Evolutionary conservation across 2,113 vertebrate genomes (phyloP).

Genomic region (Lynx canadensis): DNA sequence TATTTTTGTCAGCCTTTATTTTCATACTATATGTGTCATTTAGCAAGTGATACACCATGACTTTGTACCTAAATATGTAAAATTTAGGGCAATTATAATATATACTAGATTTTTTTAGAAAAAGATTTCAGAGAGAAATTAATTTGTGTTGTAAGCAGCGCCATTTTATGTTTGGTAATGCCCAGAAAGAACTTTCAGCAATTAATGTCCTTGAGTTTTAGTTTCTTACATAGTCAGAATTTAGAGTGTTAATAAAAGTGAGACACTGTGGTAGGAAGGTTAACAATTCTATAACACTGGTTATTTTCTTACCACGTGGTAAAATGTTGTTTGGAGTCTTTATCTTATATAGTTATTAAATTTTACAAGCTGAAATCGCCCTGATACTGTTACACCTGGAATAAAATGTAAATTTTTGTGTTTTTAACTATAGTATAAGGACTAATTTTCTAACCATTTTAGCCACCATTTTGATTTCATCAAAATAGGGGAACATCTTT

Average conservation of each 20-base stretch:
- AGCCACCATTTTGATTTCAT: conserved; percentile 30
- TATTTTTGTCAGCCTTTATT: background rate
- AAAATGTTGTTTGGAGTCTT: conserved; percentile 39
- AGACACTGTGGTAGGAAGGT: background rate
- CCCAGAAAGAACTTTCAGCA: conserved; percentile 19
- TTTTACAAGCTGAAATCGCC: conserved; percentile 18
- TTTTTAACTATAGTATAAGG: background rate
- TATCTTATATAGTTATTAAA: background rate
- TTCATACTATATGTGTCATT: background rate
- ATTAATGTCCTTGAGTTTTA: background rate
- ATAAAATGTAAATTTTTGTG: background rate
- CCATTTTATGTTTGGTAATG: background rate
- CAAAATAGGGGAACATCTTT: background rate
- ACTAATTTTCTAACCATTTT: background rate
- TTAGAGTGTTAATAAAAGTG: conserved; percentile 27
- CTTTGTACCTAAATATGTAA: background rate
- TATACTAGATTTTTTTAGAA: background rate
- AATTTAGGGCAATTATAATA: background rate
- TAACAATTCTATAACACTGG: background rate
- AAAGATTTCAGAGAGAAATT: conserved; percentile 14
- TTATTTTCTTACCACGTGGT: conserved; percentile 44
- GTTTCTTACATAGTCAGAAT: background rate
- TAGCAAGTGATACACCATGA: background rate
- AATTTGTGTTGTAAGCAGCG: conserved; percentile 47
- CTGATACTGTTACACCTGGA: background rate